phyloP scores from a whole-genome alignment of 2,888 invertebrate genomes.

The Nycteola revayana region DNA sequence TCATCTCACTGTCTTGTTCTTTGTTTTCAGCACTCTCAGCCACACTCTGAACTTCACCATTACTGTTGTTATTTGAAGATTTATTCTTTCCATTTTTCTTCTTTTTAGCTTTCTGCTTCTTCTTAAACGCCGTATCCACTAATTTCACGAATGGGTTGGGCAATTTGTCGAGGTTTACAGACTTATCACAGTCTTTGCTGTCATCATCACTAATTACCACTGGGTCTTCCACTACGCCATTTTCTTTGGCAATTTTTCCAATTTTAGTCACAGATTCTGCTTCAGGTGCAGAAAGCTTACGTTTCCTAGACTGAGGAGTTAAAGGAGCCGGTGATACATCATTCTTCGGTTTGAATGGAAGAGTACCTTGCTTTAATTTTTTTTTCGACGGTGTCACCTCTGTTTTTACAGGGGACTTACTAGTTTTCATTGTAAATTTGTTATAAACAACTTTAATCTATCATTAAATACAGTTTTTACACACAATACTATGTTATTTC shows the following conservation, averaged over 20 bases:
- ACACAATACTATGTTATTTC: slow-evolving; percentile 8
- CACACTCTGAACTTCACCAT: slow-evolving; percentile 23
- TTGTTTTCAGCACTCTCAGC: slow-evolving; percentile 23
- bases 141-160: slow-evolving; percentile 69
- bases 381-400: slow-evolving; percentile 76
- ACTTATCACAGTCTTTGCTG: slow-evolving; percentile 40
- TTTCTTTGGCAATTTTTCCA: slow-evolving; percentile 67
- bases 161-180: slow-evolving; percentile 38
- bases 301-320: slow-evolving; percentile 58
- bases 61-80: slow-evolving; percentile 15
- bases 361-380: slow-evolving; percentile 83
- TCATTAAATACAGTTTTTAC: slow-evolving; percentile 21
- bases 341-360: slow-evolving; percentile 82
- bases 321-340: slow-evolving; percentile 60
- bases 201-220: slow-evolving; percentile 72
- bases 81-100: slow-evolving; percentile 43
- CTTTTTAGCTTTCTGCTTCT: slow-evolving; percentile 60
- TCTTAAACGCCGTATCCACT: slow-evolving; percentile 66
- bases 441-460: slow-evolving; percentile 19
- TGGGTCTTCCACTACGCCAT: slow-evolving; percentile 46
- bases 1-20: slow-evolving; percentile 35
- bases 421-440: slow-evolving; percentile 60
- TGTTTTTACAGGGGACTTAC: slow-evolving; percentile 55
- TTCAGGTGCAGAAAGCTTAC: slow-evolving; percentile 65
- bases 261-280: slow-evolving; percentile 59